phyloP scores from a whole-genome alignment of 2,888 invertebrate genomes.

The Leucophora obtusa region DNA sequence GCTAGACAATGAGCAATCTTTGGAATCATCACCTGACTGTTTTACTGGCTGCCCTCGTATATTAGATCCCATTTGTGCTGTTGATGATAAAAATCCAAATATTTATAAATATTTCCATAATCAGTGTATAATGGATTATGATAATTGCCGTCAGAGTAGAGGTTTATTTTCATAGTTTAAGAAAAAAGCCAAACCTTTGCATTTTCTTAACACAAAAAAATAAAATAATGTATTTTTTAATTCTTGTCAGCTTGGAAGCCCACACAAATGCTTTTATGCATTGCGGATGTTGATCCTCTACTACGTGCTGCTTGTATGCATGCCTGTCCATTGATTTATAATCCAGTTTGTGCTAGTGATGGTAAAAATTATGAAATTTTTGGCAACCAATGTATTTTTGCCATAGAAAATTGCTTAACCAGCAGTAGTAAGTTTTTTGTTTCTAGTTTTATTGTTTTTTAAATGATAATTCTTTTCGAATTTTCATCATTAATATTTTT shows the following conservation, averaged over 20 bases:
- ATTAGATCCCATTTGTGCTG: slow-evolving; percentile 68
- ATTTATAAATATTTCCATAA: slow-evolving; percentile 68
- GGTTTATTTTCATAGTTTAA: slow-evolving; percentile 55
- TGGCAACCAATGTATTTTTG: slow-evolving; percentile 68
- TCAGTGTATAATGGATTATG: slow-evolving; percentile 67
- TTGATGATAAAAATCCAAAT: slow-evolving; percentile 61
- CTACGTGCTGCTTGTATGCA: slow-evolving; percentile 66
- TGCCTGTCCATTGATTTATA: slow-evolving; percentile 68
- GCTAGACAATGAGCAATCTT: not conserved
- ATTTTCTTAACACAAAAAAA: not conserved
- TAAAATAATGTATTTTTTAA: slow-evolving; percentile 22
- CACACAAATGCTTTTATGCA: slow-evolving; percentile 68
- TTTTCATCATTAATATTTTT: slow-evolving; percentile 37
- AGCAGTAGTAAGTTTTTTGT: slow-evolving; percentile 66
- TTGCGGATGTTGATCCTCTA: slow-evolving; percentile 66
- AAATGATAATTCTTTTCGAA: slow-evolving; percentile 52
- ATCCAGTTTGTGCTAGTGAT: slow-evolving; percentile 69
- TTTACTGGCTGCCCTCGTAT: slow-evolving; percentile 65
- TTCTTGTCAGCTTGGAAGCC: slow-evolving; percentile 65
- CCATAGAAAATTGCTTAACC: slow-evolving; percentile 69
- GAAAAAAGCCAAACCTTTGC: not conserved
- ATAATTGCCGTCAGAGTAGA: slow-evolving; percentile 65
- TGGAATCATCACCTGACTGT: slow-evolving; percentile 45
- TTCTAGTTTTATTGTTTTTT: slow-evolving; percentile 29
- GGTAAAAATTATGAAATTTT: slow-evolving; percentile 65